A percentile compares a stretch with the other conserved stretches of the same genome.
Evolutionary conservation across 2,888 invertebrate genomes (phyloP).

Genomic region (Choristoneura rosaceana): DNA sequence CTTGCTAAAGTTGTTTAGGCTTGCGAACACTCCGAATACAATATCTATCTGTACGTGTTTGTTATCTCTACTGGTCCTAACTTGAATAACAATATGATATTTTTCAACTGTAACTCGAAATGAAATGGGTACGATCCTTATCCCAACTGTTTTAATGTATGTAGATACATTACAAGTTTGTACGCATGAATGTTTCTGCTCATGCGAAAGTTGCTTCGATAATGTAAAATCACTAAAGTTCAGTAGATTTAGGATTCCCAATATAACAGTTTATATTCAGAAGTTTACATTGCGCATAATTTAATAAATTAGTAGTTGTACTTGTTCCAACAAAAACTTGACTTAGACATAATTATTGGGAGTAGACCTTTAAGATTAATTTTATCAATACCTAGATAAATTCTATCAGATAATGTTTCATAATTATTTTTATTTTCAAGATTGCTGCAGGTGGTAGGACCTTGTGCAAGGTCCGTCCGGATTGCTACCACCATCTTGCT

Average conservation of each 20-base stretch:
- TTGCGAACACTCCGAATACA: not conserved
- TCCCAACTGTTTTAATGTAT: conserved; percentile 9
- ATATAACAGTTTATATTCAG: not conserved
- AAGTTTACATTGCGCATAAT: conserved; percentile 2
- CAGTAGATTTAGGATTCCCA: not conserved
- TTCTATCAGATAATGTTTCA: too few relatives aligned
- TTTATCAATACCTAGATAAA: not conserved
- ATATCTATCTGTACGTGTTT: conserved; percentile 12
- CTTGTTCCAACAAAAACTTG: not conserved
- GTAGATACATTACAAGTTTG: conserved; percentile 1
- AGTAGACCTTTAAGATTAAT: not conserved
- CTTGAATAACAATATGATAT: conserved; percentile 5
- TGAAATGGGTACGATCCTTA: conserved; percentile 24
- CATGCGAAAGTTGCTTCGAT: not conserved
- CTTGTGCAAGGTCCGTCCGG: too few relatives aligned
- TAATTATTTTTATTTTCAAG: too few relatives aligned
- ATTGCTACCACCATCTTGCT: too few relatives aligned
- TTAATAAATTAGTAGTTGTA: conserved; percentile 5
- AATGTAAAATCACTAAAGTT: conserved; percentile 9
- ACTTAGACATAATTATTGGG: not conserved
- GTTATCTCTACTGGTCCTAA: conserved; percentile 14
- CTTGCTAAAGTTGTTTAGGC: conserved; percentile 15
- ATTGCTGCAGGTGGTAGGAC: too few relatives aligned
- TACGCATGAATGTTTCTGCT: conserved; percentile 9
- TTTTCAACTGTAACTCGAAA: conserved; percentile 12